phyloP scores from a whole-genome alignment of 2,888 invertebrate genomes.

The Phaedon cochleariae region DNA sequence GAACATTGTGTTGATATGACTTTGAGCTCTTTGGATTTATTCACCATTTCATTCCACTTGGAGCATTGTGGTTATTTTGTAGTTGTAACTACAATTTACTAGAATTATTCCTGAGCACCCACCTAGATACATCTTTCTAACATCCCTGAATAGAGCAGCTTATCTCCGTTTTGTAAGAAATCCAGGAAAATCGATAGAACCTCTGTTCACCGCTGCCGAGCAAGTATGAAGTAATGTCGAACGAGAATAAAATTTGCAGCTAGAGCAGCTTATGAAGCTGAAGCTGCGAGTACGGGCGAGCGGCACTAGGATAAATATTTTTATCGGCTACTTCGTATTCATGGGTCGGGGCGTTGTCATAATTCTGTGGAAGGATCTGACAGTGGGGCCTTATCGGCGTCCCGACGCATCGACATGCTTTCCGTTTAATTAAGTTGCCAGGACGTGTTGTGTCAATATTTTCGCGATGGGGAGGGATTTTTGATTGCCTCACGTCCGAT shows the following conservation, averaged over 20 bases:
- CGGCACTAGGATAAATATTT: slow-evolving; percentile 59
- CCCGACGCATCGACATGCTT: slow-evolving; percentile 37
- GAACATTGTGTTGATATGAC: too few relatives aligned
- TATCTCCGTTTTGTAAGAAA: neutral
- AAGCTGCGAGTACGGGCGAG: slow-evolving; percentile 35
- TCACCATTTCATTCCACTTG: too few relatives aligned
- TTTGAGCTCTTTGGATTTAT: too few relatives aligned
- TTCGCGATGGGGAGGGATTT: slow-evolving; percentile 24
- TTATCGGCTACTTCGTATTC: slow-evolving; percentile 64
- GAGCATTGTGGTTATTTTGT: too few relatives aligned
- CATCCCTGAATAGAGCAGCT: too few relatives aligned
- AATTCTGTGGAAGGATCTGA: slow-evolving; percentile 61
- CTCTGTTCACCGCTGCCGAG: slow-evolving; percentile 25
- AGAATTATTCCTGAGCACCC: too few relatives aligned
- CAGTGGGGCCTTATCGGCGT: slow-evolving; percentile 58
- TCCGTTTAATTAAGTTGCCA: slow-evolving; percentile 49
- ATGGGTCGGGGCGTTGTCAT: slow-evolving; percentile 54
- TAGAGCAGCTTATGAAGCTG: slow-evolving; percentile 54
- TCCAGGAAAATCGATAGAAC: slow-evolving; percentile 17
- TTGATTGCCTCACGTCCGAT: neutral
- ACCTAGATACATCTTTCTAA: too few relatives aligned
- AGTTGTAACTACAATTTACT: too few relatives aligned
- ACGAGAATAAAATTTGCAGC: slow-evolving; percentile 55
- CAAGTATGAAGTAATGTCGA: slow-evolving; percentile 38
- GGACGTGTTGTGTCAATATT: slow-evolving; percentile 48